Percentiles rank a stretch among this genome's conserved stretches.
These are phyloP conservation scores for Premnoplex brunnescens DNA, from an alignment of 2,797 vertebrate genomes.

Conservation along the genomic window DNA sequence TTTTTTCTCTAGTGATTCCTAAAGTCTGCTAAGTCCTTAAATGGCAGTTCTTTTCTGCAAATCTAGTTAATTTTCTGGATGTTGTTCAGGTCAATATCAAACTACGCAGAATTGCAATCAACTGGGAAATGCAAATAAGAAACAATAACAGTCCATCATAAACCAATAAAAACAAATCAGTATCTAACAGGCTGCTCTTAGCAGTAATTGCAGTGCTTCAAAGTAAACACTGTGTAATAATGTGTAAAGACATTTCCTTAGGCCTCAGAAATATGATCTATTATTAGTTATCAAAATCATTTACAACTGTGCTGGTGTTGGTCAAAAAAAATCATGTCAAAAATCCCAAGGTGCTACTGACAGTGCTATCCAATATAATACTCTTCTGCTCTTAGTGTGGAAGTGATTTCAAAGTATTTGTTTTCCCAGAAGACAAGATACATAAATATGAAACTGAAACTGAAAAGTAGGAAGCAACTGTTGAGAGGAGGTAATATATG, in stretches of 20 bases:
- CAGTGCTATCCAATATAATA: neutral
- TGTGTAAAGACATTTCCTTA: neutral
- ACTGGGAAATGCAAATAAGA: neutral
- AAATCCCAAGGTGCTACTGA: neutral
- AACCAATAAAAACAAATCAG: neutral
- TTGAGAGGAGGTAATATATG: neutral
- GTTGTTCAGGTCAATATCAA: neutral
- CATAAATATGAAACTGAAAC: slow-evolving; percentile 24
- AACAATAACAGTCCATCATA: neutral
- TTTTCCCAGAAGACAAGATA: slow-evolving; percentile 8
- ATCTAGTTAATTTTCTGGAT: neutral
- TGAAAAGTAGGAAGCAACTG: neutral
- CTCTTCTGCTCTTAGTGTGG: neutral
- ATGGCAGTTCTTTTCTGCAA: neutral
- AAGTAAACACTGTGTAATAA: neutral
- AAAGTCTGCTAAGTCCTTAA: neutral
- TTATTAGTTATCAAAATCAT: slow-evolving; percentile 23
- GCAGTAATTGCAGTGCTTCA: neutral
- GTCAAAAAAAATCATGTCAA: slow-evolving; percentile 2
- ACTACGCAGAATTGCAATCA: neutral
- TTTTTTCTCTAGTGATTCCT: neutral
- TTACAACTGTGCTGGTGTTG: neutral
- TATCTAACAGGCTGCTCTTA: neutral
- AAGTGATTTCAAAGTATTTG: slow-evolving; percentile 9
- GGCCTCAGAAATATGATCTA: neutral